These are phyloP conservation scores for Zhengitettix transpicula DNA, from an alignment of 2,888 invertebrate genomes.

Conservation along the genomic window DNA sequence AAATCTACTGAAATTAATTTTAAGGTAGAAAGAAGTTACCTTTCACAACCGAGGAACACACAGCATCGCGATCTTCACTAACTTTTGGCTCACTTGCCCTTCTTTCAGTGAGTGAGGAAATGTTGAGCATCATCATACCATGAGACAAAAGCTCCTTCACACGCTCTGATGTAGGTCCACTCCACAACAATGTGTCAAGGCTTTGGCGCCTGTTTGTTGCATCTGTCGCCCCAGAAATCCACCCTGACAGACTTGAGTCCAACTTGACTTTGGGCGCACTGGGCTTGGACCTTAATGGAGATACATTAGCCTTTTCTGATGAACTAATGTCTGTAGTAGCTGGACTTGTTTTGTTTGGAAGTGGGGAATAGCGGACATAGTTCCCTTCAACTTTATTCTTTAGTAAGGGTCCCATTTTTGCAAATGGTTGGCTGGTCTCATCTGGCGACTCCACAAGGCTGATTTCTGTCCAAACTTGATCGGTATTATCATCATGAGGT, in stretches of 20 bases:
- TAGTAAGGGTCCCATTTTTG: conserved; percentile 9
- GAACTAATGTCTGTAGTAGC: conserved; percentile 11
- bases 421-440: conserved; percentile 7
- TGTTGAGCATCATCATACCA: conserved; percentile 54
- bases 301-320: background rate
- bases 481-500: conserved; percentile 21
- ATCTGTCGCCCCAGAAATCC: background rate
- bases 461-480: conserved; percentile 53
- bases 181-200: conserved; percentile 49
- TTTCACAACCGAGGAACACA: background rate
- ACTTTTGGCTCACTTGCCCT: conserved; percentile 49
- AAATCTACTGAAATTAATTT: too few relatives aligned
- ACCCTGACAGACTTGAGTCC: background rate
- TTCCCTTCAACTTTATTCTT: conserved; percentile 1
- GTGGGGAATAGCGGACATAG: conserved; percentile 4
- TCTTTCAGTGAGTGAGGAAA: conserved; percentile 52
- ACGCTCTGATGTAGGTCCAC: conserved; percentile 51
- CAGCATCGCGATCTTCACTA: background rate
- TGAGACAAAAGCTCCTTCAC: conserved; percentile 67
- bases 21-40: background rate
- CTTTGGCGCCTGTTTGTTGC: conserved; percentile 45
- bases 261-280: background rate
- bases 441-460: conserved; percentile 43
- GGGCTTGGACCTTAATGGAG: background rate
- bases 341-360: conserved; percentile 9